A percentile compares a stretch with the other conserved stretches of the same genome.
Conservation (phyloP, 1,140 invertebrate species). For the Acyrthosiphon pisum region DNA sequence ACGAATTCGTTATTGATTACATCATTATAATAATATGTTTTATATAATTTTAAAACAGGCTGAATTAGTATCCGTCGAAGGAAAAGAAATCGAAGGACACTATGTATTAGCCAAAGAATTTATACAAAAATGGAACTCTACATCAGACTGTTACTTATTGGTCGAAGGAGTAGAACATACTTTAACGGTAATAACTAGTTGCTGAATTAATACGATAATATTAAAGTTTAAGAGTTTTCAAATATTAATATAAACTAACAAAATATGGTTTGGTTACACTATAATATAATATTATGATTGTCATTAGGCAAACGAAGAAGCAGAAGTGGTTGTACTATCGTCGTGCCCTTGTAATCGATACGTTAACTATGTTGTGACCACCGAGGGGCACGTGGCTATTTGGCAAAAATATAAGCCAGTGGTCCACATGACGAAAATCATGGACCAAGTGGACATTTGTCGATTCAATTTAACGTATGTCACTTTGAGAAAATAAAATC, state of each 20-base stretch:
- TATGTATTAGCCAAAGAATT: conserved; percentile 72
- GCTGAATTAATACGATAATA: not conserved
- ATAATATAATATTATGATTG: conserved; percentile 22
- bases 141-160: conserved; percentile 71
- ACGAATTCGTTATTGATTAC: not conserved
- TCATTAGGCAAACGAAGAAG: conserved; percentile 68
- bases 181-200: conserved; percentile 65
- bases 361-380: conserved; percentile 69
- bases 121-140: conserved; percentile 71
- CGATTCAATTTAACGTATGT: conserved; percentile 71
- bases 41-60: conserved; percentile 65
- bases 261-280: not conserved
- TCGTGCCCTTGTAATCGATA: conserved; percentile 71
- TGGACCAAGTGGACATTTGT: conserved; percentile 66
- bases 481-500: not conserved
- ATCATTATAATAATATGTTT: not conserved
- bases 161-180: conserved; percentile 71
- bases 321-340: conserved; percentile 69
- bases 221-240: not conserved
- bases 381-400: conserved; percentile 69
- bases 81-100: conserved; percentile 73
- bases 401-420: conserved; percentile 64
- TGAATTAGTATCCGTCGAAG: conserved; percentile 71
- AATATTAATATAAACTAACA: not conserved
- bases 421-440: conserved; percentile 59